Evolutionary conservation across 2,797 vertebrate genomes (phyloP).

Genomic region (Lerista edwardsae): DNA sequence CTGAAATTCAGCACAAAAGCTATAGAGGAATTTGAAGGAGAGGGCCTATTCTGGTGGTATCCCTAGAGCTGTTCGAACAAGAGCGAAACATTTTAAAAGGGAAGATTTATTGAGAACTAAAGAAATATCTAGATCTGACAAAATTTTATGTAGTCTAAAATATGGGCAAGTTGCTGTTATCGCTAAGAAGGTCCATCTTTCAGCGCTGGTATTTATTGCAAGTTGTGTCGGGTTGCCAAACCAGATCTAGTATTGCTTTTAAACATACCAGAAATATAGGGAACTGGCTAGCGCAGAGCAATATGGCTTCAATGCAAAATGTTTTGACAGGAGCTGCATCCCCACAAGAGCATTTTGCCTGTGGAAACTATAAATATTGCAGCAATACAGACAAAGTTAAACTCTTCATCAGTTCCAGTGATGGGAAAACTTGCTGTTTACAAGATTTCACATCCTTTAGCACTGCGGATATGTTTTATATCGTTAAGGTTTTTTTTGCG

Average conservation of each 20-base stretch:
- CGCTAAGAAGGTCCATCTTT: conserved; percentile 16
- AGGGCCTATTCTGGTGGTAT: not conserved
- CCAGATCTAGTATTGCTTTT: conserved; percentile 14
- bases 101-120: conserved; percentile 9
- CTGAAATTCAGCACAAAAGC: not conserved
- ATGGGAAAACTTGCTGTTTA: conserved; percentile 12
- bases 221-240: conserved; percentile 12
- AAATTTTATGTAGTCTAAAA: conserved; percentile 1
- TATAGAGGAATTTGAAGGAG: not conserved
- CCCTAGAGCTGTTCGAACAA: not conserved
- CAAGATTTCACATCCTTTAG: conserved; percentile 4
- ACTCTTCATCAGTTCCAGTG: conserved; percentile 32
- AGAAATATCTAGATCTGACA: not conserved
- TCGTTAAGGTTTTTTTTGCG: not conserved
- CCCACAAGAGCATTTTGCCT: conserved; percentile 27
- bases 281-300: not conserved
- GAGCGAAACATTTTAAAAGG: not conserved
- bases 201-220: conserved; percentile 10
- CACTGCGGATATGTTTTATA: not conserved
- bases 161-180: conserved; percentile 16
- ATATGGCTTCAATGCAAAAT: conserved; percentile 18
- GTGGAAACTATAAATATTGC: conserved; percentile 34
- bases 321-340: conserved; percentile 16
- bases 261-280: conserved; percentile 25
- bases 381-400: conserved; percentile 20